A percentile compares a stretch with the other conserved stretches of the same genome.
Evolutionary conservation across 2,888 invertebrate genomes (phyloP).

Genomic region (Drosophila diplacantha): DNA sequence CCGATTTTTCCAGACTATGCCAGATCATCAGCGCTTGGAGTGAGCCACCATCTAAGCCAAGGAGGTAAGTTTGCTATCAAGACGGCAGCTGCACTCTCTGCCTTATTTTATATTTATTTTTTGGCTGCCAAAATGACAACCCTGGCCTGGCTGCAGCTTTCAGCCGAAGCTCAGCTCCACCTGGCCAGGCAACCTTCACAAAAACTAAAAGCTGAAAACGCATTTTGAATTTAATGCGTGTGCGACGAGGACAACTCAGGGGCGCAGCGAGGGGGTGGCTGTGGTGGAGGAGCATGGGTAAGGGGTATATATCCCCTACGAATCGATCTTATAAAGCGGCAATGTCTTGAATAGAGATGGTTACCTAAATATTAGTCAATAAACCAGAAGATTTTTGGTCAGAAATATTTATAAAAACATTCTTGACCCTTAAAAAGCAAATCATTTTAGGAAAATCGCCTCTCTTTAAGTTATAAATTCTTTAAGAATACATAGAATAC

Average conservation of each 20-base stretch:
- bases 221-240: constrained; percentile 72
- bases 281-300: constrained; percentile 9
- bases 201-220: constrained; percentile 58
- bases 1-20: constrained; percentile 57
- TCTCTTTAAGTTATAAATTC: too few relatives aligned
- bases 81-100: constrained; percentile 48
- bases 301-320: constrained; percentile 38
- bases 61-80: constrained; percentile 40
- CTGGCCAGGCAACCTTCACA: constrained; percentile 58
- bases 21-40: constrained; percentile 23
- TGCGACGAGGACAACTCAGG: constrained; percentile 40
- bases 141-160: constrained; percentile 67
- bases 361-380: background rate
- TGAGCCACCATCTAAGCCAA: constrained; percentile 28
- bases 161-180: constrained; percentile 17
- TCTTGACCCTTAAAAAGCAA: too few relatives aligned
- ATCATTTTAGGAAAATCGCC: too few relatives aligned
- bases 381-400: background rate
- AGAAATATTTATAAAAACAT: background rate
- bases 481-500: too few relatives aligned
- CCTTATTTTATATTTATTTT: constrained; percentile 17
- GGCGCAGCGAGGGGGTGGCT: background rate
- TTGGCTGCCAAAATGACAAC: constrained; percentile 63
- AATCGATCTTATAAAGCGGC: constrained; percentile 69
- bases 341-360: background rate